Evolutionary conservation across 2,888 invertebrate genomes (phyloP).

Genomic region (Heterodera filipjevi): DNA sequence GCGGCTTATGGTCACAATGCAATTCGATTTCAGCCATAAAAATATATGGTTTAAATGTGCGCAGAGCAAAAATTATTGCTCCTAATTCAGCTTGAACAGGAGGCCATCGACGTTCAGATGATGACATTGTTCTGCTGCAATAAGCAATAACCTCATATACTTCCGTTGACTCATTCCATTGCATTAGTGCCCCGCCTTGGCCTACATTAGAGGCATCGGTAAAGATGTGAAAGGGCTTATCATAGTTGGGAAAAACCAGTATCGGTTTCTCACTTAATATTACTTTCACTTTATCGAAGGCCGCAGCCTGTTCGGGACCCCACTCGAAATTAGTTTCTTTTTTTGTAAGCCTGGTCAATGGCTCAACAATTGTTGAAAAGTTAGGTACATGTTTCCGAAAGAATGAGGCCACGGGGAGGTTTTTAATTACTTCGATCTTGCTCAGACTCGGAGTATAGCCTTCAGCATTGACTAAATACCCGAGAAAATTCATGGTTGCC

Average conservation of each 20-base stretch:
- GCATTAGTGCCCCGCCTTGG: constrained; percentile 32
- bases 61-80: constrained; percentile 17
- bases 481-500: constrained; percentile 27
- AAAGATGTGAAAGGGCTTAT: constrained; percentile 31
- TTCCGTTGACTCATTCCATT: constrained; percentile 17
- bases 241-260: constrained; percentile 30
- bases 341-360: constrained; percentile 37
- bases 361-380: constrained; percentile 30
- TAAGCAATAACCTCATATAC: constrained; percentile 30
- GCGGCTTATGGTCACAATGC: constrained; percentile 7
- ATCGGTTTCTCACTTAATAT: constrained; percentile 23
- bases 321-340: constrained; percentile 38
- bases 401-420: constrained; percentile 37
- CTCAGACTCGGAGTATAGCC: constrained; percentile 25
- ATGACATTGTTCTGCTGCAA: constrained; percentile 14
- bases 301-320: constrained; percentile 30
- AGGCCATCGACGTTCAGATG: background rate
- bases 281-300: constrained; percentile 26
- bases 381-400: constrained; percentile 39
- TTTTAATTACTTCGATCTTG: constrained; percentile 28
- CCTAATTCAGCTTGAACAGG: constrained; percentile 14
- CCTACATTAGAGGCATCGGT: constrained; percentile 33
- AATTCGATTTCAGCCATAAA: background rate
- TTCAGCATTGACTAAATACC: constrained; percentile 20
- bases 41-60: background rate